Evolutionary conservation across 1,140 invertebrate species (phyloP).

Genomic region (Polypedilum pembai): DNA sequence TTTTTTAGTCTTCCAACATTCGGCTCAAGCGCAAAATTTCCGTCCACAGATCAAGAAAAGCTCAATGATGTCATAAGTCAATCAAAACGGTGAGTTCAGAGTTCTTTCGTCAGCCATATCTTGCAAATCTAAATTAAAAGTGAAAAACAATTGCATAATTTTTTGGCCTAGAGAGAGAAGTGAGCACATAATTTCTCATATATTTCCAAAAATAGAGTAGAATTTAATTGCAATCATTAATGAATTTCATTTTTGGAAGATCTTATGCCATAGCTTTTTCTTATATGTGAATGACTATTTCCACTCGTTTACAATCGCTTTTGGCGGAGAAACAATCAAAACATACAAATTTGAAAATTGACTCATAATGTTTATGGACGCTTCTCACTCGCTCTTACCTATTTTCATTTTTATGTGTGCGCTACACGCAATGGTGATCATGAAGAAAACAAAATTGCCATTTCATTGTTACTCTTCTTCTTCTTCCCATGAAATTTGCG

Average conservation of each 20-base stretch:
- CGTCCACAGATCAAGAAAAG: slow-evolving; percentile 20
- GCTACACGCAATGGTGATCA: not conserved
- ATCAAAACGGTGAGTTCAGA: not conserved
- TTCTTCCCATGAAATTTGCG: not conserved
- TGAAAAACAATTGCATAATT: not conserved
- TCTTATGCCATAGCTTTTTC: not conserved
- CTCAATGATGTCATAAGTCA: slow-evolving; percentile 26
- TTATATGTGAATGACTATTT: not conserved
- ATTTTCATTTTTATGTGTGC: slow-evolving; percentile 3
- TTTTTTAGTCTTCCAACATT: slow-evolving; percentile 23
- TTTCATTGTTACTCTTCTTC: not conserved
- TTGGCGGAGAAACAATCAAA: not conserved
- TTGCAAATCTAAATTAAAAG: not conserved
- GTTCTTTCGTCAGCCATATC: not conserved
- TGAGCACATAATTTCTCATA: no score
- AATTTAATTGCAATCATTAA: slow-evolving; percentile 12
- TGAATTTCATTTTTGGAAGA: not conserved
- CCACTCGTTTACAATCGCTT: not conserved
- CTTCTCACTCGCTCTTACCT: not conserved
- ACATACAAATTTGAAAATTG: slow-evolving; percentile 21
- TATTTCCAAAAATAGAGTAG: not conserved
- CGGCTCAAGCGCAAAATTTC: not conserved
- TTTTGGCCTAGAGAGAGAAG: no score
- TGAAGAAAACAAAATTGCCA: not conserved
- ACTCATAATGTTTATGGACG: slow-evolving; percentile 8